Evolutionary conservation across 2,888 invertebrate genomes (phyloP).

Genomic region (Heliconius sara): DNA sequence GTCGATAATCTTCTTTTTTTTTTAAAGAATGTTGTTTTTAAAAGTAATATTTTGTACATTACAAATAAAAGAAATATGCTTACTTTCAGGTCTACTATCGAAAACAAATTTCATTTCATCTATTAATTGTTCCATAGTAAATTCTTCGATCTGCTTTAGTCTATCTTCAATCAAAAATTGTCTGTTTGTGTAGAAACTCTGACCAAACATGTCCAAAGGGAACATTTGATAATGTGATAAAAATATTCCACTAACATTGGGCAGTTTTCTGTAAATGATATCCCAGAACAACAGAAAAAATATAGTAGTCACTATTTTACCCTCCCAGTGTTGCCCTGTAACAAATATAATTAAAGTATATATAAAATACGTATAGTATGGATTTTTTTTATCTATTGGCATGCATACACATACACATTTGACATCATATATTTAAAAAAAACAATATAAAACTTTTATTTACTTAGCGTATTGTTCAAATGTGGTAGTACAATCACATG

Average conservation of each 20-base stretch:
- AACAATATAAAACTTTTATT: no score
- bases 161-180: constrained; percentile 83
- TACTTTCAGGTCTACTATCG: constrained; percentile 77
- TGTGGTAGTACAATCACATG: no score
- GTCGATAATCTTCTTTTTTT: no score
- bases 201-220: constrained; percentile 89
- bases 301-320: constrained; percentile 85
- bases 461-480: no score
- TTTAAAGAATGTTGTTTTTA: no score
- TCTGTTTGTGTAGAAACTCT: constrained; percentile 87
- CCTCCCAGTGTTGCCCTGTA: constrained; percentile 89
- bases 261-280: constrained; percentile 85
- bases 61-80: constrained; percentile 50
- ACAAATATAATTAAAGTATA: constrained; percentile 12
- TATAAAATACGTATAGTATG: background rate
- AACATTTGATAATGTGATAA: constrained; percentile 85
- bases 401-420: background rate
- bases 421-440: no score
- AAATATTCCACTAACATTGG: constrained; percentile 83
- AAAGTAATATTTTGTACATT: no score
- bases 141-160: constrained; percentile 63
- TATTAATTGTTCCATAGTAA: constrained; percentile 69
- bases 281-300: constrained; percentile 91
- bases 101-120: constrained; percentile 69
- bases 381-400: background rate